Evolutionary conservation across 2,797 vertebrate genomes (phyloP), one percentile per base, ranked within the genome.

Genomic region (Rachycentron canadum): DNA sequence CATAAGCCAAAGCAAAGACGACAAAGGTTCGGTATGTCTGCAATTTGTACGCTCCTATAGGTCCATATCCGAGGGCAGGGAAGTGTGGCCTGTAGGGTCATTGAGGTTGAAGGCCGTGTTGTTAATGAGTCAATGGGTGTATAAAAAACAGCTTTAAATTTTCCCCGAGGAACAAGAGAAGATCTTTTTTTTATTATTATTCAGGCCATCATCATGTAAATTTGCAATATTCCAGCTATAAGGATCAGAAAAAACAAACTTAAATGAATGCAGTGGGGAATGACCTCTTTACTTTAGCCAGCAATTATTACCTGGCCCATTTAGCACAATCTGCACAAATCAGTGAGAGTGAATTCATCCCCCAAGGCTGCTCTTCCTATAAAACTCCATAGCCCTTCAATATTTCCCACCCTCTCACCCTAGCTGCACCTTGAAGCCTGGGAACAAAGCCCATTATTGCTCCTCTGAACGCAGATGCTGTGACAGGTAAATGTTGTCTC

Each of bases 271-370:
- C 80, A 65, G 69, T 84, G 47, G 65, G 25, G 90, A 94, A 89
- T 93, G 90, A 96, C 96, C 95, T 94, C 91, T 89, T 91, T 90
- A 76, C 93, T 92, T 92, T 93, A 92, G 92, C 92, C 90, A 92
- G 92, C 94, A 95, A 96, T 97, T 96, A 95, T 94, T 94, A 94
- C 95, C 83, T 95, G 96, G 95, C 86, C 96, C 95, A 96, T 98
- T 97, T 96, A 97, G 94, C 96, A 95, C 96, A 96, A 97, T 96
- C 95, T 96, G 95, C 89, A 93, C 91, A 94, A 95, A 95, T 95
- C 95, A 83, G 89, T 71, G 90, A 88, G 95, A 93, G 94, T 90
- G 91, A 89, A 85, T 82, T 89, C 87, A 85, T 84, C 88, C 93
- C 89, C 52, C 23, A 62, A 86, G 87, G 78, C 76, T 67, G 32